Percentiles rank a stretch among this genome's conserved stretches.
These are phyloP conservation scores for Oplegnathus fasciatus DNA, from an alignment of 2,113 vertebrate genomes.

Conservation along the genomic window DNA sequence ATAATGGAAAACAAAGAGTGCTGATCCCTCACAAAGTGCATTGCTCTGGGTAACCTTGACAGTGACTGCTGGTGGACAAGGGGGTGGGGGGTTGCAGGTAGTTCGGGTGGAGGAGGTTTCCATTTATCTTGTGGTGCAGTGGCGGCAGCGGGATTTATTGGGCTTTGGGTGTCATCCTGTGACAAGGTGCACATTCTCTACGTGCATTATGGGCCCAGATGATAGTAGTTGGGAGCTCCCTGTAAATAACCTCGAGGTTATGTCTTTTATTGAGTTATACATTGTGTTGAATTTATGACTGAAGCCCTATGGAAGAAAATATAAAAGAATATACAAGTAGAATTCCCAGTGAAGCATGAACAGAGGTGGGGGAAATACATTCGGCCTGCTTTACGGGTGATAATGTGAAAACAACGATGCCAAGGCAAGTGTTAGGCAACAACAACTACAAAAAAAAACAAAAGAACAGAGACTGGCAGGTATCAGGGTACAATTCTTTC, in stretches of 20 bases:
- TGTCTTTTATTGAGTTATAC: constrained; percentile 75
- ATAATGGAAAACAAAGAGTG: constrained; percentile 69
- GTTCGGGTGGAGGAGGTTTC: constrained; percentile 38
- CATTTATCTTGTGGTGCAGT: constrained; percentile 78
- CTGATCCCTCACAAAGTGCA: constrained; percentile 60
- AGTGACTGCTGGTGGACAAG: constrained; percentile 50
- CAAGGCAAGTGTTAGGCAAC: background rate
- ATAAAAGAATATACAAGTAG: constrained; percentile 41
- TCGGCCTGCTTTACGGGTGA: background rate
- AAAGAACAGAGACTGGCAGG: background rate
- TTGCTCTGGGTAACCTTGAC: constrained; percentile 72
- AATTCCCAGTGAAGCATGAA: constrained; percentile 24
- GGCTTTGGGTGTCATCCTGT: constrained; percentile 77
- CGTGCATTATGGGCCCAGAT: constrained; percentile 68
- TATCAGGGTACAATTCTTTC: background rate
- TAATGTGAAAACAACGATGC: constrained; percentile 22
- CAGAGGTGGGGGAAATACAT: constrained; percentile 16
- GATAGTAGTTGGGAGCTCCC: constrained; percentile 73
- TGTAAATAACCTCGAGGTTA: constrained; percentile 83
- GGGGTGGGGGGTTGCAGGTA: constrained; percentile 4
- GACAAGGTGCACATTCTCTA: constrained; percentile 82
- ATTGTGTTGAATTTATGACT: constrained; percentile 72
- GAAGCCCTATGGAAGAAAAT: constrained; percentile 50
- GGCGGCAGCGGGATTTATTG: constrained; percentile 79
- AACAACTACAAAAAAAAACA: background rate